Evolutionary conservation across 2,888 invertebrate species (phyloP).

Genomic region (Oegoconia quadripuncta): DNA sequence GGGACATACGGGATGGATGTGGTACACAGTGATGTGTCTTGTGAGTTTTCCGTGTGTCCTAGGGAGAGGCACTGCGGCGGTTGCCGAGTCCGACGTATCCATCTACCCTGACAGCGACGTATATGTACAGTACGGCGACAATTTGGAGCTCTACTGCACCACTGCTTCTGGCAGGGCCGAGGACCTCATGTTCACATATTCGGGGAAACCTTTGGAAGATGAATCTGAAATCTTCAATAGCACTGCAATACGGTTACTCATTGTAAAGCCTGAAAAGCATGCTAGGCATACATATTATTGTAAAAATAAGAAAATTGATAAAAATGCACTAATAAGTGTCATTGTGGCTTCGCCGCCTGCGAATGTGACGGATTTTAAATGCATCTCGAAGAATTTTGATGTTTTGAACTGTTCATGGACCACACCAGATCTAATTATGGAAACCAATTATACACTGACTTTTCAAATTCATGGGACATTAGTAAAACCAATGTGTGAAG

Average conservation of each 20-base stretch:
- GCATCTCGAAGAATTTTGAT: conserved; percentile 86
- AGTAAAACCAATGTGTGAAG: conserved; percentile 35
- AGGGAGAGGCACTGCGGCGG: background rate
- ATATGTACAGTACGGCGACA: conserved; percentile 76
- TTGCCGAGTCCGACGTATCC: conserved; percentile 44
- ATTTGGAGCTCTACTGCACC: conserved; percentile 82
- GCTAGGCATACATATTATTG: conserved; percentile 71
- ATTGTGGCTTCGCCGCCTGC: conserved; percentile 78
- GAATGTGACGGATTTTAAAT: conserved; percentile 83
- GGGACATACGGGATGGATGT: conserved; percentile 53
- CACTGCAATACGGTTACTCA: conserved; percentile 80
- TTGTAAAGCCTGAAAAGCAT: conserved; percentile 49
- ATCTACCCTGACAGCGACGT: conserved; percentile 79
- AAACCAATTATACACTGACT: conserved; percentile 43
- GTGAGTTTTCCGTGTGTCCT: conserved; percentile 53
- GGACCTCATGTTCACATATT: conserved; percentile 62
- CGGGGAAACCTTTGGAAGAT: conserved; percentile 21
- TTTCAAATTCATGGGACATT: conserved; percentile 41
- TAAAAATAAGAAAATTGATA: conserved; percentile 44
- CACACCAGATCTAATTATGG: conserved; percentile 65
- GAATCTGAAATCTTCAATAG: conserved; percentile 77
- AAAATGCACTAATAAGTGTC: conserved; percentile 48
- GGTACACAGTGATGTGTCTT: conserved; percentile 56
- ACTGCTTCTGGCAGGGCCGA: conserved; percentile 62
- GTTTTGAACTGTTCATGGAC: conserved; percentile 87